Evolutionary conservation across 2,113 vertebrate genomes (phyloP).

Genomic region (Muntiacus muntjak): DNA sequence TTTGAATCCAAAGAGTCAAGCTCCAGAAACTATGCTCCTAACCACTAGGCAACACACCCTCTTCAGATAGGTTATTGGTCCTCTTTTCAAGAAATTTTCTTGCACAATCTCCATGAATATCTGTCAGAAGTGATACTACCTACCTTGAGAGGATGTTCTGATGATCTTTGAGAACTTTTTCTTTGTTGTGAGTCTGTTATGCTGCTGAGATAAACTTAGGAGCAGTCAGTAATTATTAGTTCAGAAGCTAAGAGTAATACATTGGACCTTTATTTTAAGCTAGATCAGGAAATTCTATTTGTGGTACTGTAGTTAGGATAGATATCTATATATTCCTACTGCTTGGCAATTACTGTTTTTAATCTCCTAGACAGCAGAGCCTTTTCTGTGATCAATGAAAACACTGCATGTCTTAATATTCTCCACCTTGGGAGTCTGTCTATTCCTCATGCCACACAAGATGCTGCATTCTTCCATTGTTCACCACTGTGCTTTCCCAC

Average conservation of each 20-base stretch:
- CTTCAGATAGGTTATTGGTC: not conserved
- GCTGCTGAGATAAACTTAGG: not conserved
- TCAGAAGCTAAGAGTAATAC: not conserved
- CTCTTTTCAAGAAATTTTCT: not conserved
- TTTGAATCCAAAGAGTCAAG: not conserved
- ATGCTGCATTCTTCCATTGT: not conserved
- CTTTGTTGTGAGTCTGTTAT: not conserved
- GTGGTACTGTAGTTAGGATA: not conserved
- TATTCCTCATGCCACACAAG: not conserved
- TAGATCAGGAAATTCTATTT: not conserved
- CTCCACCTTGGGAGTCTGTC: not conserved
- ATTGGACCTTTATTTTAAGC: not conserved
- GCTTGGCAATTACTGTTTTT: not conserved
- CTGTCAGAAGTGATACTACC: not conserved
- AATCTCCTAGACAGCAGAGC: not conserved
- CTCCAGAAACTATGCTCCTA: not conserved
- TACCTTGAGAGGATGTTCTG: not conserved
- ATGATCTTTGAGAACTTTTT: not conserved
- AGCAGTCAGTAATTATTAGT: not conserved
- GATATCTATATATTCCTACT: not conserved
- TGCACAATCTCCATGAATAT: not conserved
- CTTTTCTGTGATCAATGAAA: slow-evolving; percentile 13
- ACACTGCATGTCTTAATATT: not conserved
- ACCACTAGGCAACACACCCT: not conserved
- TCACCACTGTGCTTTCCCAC: not conserved